Evolutionary conservation across 1,140 invertebrate species (phyloP).

Genomic region (Propsilocerus akamusi): DNA sequence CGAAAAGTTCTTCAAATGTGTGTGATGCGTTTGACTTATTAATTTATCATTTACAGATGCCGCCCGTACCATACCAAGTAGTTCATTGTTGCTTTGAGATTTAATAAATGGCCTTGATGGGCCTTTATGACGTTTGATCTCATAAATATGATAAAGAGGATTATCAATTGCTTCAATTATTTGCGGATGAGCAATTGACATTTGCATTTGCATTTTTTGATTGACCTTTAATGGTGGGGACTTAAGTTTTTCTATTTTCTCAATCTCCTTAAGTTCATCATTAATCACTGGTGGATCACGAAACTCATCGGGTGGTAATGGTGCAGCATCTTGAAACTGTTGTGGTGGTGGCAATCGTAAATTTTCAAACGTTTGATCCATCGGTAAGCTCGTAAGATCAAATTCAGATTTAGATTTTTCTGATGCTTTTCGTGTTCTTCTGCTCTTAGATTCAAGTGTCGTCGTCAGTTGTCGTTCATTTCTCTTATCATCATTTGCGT

Average conservation of each 20-base stretch:
- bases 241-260: neutral
- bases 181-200: neutral
- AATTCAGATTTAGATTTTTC: constrained; percentile 34
- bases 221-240: neutral
- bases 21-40: neutral
- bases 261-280: neutral
- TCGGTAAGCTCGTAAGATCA: constrained; percentile 26
- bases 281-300: constrained; percentile 27
- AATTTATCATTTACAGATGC: constrained; percentile 7
- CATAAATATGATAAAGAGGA: constrained; percentile 62
- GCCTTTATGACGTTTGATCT: constrained; percentile 31
- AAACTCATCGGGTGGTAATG: constrained; percentile 50
- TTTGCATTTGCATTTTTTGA: neutral
- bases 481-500: neutral
- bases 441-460: neutral
- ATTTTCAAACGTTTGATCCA: constrained; percentile 46
- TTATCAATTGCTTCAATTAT: constrained; percentile 37
- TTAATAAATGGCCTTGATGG: constrained; percentile 28
- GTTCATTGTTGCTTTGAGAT: constrained; percentile 35
- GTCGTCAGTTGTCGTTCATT: too few species aligned
- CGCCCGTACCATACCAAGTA: constrained; percentile 20
- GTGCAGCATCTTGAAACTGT: constrained; percentile 64
- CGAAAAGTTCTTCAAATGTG: neutral
- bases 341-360: constrained; percentile 59
- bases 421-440: constrained; percentile 9